A percentile compares a stretch with the other conserved stretches of the same genome.
Evolutionary conservation across 1,140 invertebrate species (phyloP).

Genomic region (Temnothorax nylanderi): DNA sequence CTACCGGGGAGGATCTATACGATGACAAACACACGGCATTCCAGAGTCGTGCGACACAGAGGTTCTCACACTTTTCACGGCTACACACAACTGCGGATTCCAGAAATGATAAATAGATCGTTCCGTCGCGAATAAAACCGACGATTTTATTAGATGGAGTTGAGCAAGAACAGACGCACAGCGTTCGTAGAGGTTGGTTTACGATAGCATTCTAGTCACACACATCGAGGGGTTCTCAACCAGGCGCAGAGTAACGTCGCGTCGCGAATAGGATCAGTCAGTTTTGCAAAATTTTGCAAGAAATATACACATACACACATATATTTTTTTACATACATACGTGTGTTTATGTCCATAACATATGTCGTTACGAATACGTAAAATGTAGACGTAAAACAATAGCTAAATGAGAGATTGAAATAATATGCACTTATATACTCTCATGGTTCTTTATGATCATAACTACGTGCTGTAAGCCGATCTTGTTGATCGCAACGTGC

Average conservation of each 20-base stretch:
- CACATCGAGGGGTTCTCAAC: slow-evolving; percentile 10
- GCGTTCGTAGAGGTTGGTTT: slow-evolving; percentile 19
- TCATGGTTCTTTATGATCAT: not conserved
- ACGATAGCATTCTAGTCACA: slow-evolving; percentile 21
- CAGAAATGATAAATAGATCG: slow-evolving; percentile 22
- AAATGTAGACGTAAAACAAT: not conserved
- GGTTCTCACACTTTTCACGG: slow-evolving; percentile 16
- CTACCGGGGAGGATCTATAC: not conserved
- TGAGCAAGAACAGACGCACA: slow-evolving; percentile 1
- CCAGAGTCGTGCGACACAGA: not conserved
- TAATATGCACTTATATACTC: not conserved
- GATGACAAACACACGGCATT: not conserved
- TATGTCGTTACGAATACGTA: not conserved
- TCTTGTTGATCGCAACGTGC: slow-evolving; percentile 67
- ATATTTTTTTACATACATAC: not conserved
- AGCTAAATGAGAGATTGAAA: slow-evolving; percentile 3
- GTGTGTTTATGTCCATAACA: not conserved
- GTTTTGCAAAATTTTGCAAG: not conserved
- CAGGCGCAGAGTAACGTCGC: not conserved
- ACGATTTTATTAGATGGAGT: slow-evolving; percentile 32
- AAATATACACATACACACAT: not conserved
- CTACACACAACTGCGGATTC: not conserved
- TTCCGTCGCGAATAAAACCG: slow-evolving; percentile 31
- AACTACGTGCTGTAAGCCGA: slow-evolving; percentile 65
- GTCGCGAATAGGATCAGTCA: not conserved